Evolutionary conservation across 2,888 invertebrate genomes (phyloP), one percentile per base, ranked within the genome.

Genomic region (Acleris cristana): DNA sequence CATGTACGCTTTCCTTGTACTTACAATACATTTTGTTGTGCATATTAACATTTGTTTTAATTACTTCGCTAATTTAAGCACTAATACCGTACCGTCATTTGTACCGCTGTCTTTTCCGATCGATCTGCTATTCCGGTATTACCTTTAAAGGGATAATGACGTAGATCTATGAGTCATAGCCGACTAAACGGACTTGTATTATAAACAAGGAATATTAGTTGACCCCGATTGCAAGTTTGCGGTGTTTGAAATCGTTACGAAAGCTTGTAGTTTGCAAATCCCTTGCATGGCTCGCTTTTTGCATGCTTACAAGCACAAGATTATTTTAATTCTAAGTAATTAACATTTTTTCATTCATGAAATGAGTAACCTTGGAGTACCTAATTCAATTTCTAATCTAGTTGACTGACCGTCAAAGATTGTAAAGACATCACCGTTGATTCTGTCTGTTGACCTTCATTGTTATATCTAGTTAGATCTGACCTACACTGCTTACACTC

Each of bases 11-110:
- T 90, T 84, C 84, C 73, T 85, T 87, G 81, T 87, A 76, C 76
- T 90, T 90, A 91, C 90, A 90, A 87, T 90, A 91, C 89, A 90
- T 89, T 80, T 79, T 69, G 76, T 87, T 75, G 79, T 85, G 76
- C 86, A 87, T 87, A 81, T 89, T 88, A 87, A 85, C 84, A 82
- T 84, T 84, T 86, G 86, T 84, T 91, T 90, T 85, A 85, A 88
- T 88, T 86, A 83, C 75, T 79, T 79, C 80, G 82, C 84, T 79
- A 66, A 74, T 80, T 75, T 72, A 56, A 77, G 74, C 76, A 75
- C 78, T 81, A 76, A 76, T 73, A 72, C 72, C 23, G 71, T 76
- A 72, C 30, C 77, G 69, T 70, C 71, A 76, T 74, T 68, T 72
- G 48, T 73, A 59, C 69, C 69, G 69, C 73, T 71, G 65, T 65